These are phyloP conservation scores for Cyclargus thomasi DNA, from an alignment of 1,140 invertebrate species.

Conservation along the genomic window DNA sequence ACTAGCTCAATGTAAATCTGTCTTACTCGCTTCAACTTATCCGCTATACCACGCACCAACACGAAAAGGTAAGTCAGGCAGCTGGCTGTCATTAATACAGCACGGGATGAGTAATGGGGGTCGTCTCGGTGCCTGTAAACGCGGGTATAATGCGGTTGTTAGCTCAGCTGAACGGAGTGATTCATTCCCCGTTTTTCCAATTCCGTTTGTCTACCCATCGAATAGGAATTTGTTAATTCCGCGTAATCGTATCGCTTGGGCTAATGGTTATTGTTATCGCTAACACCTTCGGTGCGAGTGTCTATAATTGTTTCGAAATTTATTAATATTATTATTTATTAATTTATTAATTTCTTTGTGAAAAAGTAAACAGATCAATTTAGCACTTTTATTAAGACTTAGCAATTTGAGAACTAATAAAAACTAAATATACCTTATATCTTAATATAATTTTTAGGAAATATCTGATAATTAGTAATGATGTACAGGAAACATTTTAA, in stretches of 20 bases:
- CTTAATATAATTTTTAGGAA: no score
- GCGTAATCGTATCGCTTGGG: not conserved
- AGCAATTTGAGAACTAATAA: no score
- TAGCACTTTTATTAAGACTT: no score
- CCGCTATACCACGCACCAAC: conserved; percentile 17
- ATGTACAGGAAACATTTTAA: no score
- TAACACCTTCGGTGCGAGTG: not conserved
- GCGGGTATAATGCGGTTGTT: conserved; percentile 53
- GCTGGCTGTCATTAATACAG: conserved; percentile 57
- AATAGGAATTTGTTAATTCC: conserved; percentile 16
- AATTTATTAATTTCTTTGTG: no score
- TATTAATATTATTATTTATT: no score
- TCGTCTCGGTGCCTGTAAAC: conserved; percentile 40
- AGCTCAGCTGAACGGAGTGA: conserved; percentile 42
- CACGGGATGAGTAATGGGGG: conserved; percentile 46
- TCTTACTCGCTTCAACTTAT: conserved; percentile 24
- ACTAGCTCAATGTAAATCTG: no score
- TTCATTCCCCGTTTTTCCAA: conserved; percentile 34
- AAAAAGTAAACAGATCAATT: no score
- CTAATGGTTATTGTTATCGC: not conserved
- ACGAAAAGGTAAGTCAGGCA: conserved; percentile 57
- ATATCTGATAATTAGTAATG: no score
- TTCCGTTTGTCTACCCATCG: conserved; percentile 17
- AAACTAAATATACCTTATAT: no score
- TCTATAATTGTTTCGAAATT: not conserved